These are phyloP conservation scores for Loriculus beryllinus DNA, from an alignment of 2,797 vertebrate genomes.

Conservation along the genomic window DNA sequence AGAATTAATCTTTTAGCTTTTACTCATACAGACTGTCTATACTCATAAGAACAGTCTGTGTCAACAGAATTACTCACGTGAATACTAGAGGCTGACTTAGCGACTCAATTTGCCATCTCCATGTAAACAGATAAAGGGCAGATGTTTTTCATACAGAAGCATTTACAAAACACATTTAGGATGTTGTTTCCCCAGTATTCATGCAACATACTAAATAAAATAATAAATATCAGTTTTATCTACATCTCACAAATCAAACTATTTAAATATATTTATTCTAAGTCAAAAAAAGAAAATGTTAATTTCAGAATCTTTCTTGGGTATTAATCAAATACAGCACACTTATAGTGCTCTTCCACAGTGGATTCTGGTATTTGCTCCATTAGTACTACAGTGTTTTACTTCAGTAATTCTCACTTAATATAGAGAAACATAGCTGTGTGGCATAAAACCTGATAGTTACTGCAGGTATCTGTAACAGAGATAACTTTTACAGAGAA, in stretches of 20 bases:
- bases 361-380: background rate
- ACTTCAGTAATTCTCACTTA: slow-evolving; percentile 14
- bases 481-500: slow-evolving; percentile 53
- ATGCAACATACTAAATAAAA: background rate
- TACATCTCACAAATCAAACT: background rate
- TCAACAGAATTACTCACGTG: background rate
- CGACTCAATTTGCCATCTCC: background rate
- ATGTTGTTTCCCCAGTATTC: background rate
- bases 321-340: background rate
- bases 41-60: background rate
- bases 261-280: background rate
- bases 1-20: background rate
- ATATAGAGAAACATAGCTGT: background rate
- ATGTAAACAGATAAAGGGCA: background rate
- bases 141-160: background rate
- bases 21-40: background rate
- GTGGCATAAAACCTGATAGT: slow-evolving; percentile 24
- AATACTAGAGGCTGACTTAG: background rate
- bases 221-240: background rate
- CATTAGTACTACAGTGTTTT: background rate
- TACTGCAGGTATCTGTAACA: slow-evolving; percentile 10
- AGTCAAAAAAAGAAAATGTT: background rate
- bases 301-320: background rate
- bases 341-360: background rate
- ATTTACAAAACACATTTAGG: background rate